phyloP scores from a whole-genome alignment of 2,888 invertebrate species.

The Ophion ventricosus region DNA sequence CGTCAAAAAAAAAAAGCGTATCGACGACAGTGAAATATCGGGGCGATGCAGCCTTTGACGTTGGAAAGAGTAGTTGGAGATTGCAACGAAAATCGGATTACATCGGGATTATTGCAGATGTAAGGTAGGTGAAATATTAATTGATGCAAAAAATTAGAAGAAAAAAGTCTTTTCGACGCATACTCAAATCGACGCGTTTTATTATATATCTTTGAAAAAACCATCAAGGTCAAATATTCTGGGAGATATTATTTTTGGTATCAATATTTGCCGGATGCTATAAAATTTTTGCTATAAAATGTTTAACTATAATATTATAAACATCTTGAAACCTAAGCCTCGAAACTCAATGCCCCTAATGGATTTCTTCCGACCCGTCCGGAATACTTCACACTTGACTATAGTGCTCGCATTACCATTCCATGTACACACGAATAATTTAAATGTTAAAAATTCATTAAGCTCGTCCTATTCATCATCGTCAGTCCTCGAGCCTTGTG shows the following conservation, averaged over 20 bases:
- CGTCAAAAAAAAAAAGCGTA: neutral
- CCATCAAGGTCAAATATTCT: neutral
- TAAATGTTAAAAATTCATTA: conserved; percentile 45
- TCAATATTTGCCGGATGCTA: neutral
- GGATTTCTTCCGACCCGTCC: conserved; percentile 27
- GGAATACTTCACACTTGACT: conserved; percentile 29
- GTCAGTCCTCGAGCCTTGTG: conserved; percentile 32
- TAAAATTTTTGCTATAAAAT: conserved; percentile 3
- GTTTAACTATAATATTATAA: too few species aligned
- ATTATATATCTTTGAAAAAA: too few species aligned
- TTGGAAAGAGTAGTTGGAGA: neutral
- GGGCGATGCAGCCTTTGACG: conserved; percentile 26
- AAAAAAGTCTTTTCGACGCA: neutral
- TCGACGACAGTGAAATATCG: neutral
- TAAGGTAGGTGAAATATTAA: conserved; percentile 36
- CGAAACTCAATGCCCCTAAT: conserved; percentile 29
- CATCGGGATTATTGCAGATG: conserved; percentile 53
- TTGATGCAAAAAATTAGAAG: neutral
- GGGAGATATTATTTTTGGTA: neutral
- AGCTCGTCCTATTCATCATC: conserved; percentile 23
- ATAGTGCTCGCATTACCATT: neutral
- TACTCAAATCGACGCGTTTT: neutral
- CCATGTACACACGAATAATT: conserved; percentile 31
- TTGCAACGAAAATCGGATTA: conserved; percentile 64
- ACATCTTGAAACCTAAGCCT: neutral